Evolutionary conservation across 2,888 invertebrate species (phyloP).

Genomic region (Agrenia bidenticulata): DNA sequence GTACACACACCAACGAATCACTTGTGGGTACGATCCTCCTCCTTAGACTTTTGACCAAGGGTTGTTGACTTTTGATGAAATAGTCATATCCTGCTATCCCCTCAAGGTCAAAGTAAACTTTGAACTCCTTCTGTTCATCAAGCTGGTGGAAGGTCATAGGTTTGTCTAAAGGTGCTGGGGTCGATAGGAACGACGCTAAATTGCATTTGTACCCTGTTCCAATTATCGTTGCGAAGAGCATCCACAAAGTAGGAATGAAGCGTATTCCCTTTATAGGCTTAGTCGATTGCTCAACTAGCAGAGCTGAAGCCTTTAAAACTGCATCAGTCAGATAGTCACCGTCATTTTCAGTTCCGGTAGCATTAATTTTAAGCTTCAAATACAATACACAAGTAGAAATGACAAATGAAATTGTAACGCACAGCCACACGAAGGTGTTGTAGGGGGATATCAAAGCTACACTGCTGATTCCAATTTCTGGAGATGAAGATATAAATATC

Average conservation of each 20-base stretch:
- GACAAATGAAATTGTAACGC: slow-evolving; percentile 19
- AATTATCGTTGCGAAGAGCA: slow-evolving; percentile 36
- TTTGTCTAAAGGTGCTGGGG: slow-evolving; percentile 30
- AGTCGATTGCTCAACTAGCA: slow-evolving; percentile 22
- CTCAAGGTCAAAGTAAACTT: slow-evolving; percentile 37
- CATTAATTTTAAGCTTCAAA: neutral
- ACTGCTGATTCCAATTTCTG: slow-evolving; percentile 19
- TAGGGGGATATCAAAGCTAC: slow-evolving; percentile 29
- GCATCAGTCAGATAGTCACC: slow-evolving; percentile 4
- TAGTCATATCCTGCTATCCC: slow-evolving; percentile 35
- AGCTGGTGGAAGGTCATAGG: slow-evolving; percentile 38
- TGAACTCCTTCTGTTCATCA: slow-evolving; percentile 17
- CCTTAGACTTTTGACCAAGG: slow-evolving; percentile 25
- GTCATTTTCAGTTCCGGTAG: no score
- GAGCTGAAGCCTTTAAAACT: slow-evolving; percentile 19
- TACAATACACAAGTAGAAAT: slow-evolving; percentile 1
- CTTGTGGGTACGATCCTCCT: slow-evolving; percentile 19
- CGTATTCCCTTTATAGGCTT: slow-evolving; percentile 22
- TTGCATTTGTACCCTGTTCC: slow-evolving; percentile 44
- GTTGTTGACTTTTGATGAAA: slow-evolving; percentile 31
- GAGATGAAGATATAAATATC: slow-evolving; percentile 25
- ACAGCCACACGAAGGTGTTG: slow-evolving; percentile 27
- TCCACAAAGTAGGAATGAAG: slow-evolving; percentile 29
- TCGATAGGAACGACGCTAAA: slow-evolving; percentile 34
- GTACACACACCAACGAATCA: slow-evolving; percentile 24